Percentiles rank a stretch among this genome's conserved stretches.
These are phyloP conservation scores for Axea sp. DNA, from an alignment of 2,888 invertebrate species.

Conservation along the genomic window DNA sequence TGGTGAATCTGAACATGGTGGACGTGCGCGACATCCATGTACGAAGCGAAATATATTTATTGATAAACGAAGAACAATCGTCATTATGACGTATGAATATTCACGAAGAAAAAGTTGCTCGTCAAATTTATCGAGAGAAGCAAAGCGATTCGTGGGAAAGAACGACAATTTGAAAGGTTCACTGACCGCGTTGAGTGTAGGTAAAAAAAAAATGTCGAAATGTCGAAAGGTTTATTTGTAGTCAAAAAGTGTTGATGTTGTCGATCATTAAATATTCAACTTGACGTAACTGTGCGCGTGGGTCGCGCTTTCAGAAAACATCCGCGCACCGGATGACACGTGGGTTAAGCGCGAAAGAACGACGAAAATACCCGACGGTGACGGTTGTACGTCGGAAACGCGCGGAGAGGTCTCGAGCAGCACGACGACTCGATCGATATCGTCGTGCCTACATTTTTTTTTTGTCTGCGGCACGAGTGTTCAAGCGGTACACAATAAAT, in stretches of 20 bases:
- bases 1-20: too few relatives aligned
- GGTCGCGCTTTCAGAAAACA: constrained; percentile 62
- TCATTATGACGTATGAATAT: too few relatives aligned
- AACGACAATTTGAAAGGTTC: too few relatives aligned
- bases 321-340: constrained; percentile 61
- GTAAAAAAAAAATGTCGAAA: neutral
- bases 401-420: constrained; percentile 59
- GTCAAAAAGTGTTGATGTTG: constrained; percentile 14
- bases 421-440: constrained; percentile 64
- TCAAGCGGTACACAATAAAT: constrained; percentile 50
- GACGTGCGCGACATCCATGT: too few relatives aligned
- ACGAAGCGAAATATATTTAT: too few relatives aligned
- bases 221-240: neutral
- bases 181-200: too few relatives aligned
- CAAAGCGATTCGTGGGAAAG: too few relatives aligned
- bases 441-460: constrained; percentile 59
- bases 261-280: constrained; percentile 49
- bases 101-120: too few relatives aligned
- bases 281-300: constrained; percentile 50
- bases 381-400: constrained; percentile 54
- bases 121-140: too few relatives aligned
- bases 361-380: constrained; percentile 62
- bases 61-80: too few relatives aligned
- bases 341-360: constrained; percentile 59
- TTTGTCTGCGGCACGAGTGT: constrained; percentile 39